Conservation (phyloP, 2,888 invertebrate genomes). For the Rhagonycha lutea region DNA sequence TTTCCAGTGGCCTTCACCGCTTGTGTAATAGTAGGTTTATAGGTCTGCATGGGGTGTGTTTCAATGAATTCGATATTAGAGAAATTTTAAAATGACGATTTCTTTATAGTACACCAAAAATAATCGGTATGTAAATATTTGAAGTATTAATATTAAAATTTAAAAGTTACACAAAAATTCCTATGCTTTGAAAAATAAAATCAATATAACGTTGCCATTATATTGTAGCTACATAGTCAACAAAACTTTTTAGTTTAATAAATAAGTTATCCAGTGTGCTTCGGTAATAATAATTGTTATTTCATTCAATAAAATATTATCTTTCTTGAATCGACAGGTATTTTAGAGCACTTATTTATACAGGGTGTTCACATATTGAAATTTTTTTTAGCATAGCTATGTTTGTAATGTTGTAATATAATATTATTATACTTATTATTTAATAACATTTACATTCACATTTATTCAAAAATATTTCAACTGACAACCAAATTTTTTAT, state of each 20-base stretch:
- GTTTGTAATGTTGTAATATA: too few species aligned
- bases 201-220: constrained; percentile 13
- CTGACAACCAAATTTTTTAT: too few species aligned
- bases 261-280: not conserved
- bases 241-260: not conserved
- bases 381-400: too few species aligned
- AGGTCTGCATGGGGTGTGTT: constrained; percentile 30
- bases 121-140: constrained; percentile 3
- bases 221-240: not conserved
- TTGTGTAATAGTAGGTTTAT: constrained; percentile 34
- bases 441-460: too few species aligned
- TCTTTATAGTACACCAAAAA: not conserved
- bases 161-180: not conserved
- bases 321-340: not conserved
- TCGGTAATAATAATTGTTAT: not conserved
- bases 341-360: not conserved
- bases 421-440: too few species aligned
- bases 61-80: constrained; percentile 28
- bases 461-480: too few species aligned
- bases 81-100: constrained; percentile 7
- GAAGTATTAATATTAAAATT: not conserved
- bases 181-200: constrained; percentile 2
- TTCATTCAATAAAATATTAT: not conserved
- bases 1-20: constrained; percentile 24
- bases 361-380: not conserved